phyloP scores from a whole-genome alignment of 2,797 vertebrate genomes.

The Mallotus villosus region DNA sequence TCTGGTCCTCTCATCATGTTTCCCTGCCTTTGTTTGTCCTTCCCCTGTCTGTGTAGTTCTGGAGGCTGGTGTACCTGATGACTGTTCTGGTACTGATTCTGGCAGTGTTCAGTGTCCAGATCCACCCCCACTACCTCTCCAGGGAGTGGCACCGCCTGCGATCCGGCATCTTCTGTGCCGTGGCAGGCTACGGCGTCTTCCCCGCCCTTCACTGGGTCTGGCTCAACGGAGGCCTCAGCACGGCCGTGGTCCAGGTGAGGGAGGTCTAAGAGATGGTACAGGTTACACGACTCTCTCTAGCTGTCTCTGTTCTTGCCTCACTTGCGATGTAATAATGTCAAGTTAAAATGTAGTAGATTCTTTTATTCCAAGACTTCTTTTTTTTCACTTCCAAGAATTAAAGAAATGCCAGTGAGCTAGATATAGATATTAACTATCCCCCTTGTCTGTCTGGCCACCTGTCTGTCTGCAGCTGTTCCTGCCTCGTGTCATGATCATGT shows the following conservation, averaged over 20 bases:
- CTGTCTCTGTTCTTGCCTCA: background rate
- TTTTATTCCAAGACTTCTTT: too few relatives aligned
- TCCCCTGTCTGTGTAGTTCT: slow-evolving; percentile 76
- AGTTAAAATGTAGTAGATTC: too few relatives aligned
- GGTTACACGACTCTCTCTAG: background rate
- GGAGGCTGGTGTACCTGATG: slow-evolving; percentile 93
- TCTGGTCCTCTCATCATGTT: too few relatives aligned
- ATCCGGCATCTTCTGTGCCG: slow-evolving; percentile 87
- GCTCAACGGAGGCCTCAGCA: slow-evolving; percentile 85
- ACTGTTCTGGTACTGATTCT: slow-evolving; percentile 92
- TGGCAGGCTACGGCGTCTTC: slow-evolving; percentile 88
- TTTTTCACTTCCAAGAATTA: too few relatives aligned
- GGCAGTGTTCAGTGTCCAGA: slow-evolving; percentile 93
- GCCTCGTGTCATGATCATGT: slow-evolving; percentile 93
- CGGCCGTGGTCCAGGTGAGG: slow-evolving; percentile 87
- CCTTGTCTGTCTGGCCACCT: background rate
- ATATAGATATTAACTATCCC: too few relatives aligned
- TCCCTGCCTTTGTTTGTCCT: background rate
- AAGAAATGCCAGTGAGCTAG: too few relatives aligned
- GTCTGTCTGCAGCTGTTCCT: slow-evolving; percentile 82
- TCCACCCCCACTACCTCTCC: slow-evolving; percentile 94
- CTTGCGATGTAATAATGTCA: too few relatives aligned
- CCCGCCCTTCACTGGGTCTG: slow-evolving; percentile 96
- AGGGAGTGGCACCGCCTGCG: slow-evolving; percentile 90
- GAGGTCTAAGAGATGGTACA: background rate